A percentile compares a stretch with the other conserved stretches of the same genome.
Evolutionary conservation across 1,140 invertebrate species (phyloP).

Genomic region (Aleiodes sp.): DNA sequence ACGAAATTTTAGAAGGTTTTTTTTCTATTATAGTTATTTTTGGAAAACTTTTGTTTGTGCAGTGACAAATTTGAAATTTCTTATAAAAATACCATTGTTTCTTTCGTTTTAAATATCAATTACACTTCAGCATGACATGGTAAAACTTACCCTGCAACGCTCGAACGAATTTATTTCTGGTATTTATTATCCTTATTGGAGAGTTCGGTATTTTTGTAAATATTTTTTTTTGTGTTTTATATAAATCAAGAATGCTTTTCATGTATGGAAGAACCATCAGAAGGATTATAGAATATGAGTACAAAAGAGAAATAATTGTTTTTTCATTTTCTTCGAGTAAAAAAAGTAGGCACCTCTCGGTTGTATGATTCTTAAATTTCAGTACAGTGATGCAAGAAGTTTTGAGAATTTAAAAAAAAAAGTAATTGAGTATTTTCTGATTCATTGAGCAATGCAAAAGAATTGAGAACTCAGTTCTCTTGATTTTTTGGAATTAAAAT

Average conservation of each 20-base stretch:
- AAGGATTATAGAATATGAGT: background rate
- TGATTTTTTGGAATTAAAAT: background rate
- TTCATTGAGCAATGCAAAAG: background rate
- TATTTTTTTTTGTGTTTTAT: background rate
- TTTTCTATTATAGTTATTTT: too few species aligned
- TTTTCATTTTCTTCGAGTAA: too few species aligned
- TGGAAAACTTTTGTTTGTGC: background rate
- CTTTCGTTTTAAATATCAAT: background rate
- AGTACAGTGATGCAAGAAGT: background rate
- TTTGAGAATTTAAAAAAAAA: background rate
- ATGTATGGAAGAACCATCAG: too few species aligned
- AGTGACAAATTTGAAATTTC: background rate
- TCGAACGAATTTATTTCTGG: background rate
- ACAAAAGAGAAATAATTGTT: background rate
- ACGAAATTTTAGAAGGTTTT: background rate
- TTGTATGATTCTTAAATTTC: background rate
- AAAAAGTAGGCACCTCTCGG: background rate
- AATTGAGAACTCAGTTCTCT: background rate
- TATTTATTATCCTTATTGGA: background rate
- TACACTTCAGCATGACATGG: background rate
- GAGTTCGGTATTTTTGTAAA: background rate
- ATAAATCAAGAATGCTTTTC: background rate
- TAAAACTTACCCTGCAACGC: constrained; percentile 1
- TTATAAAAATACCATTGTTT: background rate
- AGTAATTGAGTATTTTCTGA: background rate